Evolutionary conservation across 2,797 vertebrate species (phyloP), one percentile per base, ranked within the genome.

Genomic region (Gobionotothen gibberifrons): DNA sequence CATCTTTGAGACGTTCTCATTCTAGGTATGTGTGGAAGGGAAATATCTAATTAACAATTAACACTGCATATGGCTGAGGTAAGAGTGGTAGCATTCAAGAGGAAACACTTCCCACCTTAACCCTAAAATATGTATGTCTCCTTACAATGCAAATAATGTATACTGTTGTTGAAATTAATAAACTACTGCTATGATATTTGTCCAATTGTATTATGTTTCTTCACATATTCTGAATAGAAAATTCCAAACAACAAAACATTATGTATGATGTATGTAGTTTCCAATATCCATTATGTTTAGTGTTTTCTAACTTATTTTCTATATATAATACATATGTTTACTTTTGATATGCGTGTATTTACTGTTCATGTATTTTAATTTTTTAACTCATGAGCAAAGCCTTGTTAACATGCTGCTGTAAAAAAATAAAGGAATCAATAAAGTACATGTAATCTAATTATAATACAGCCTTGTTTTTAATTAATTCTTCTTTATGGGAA

Each of bases 11-110:
- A 54, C 0, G 42, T 32, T 51, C 29, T n/a, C n/a, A 54, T 44
- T 64, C 12, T 29, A 36, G 32, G 32, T 36, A 36, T 36, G 8
- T 36, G 8, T 36, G 2, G 36, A 9, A 36, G 47, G 43, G 32
- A 62, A 62, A 21, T 57, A 21, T 9, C 56, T 77, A 61, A 72
- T 48, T 60, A 49, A 32, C 0, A 55, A 22, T 42, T 14, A 52
- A 36, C 4, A 39, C 4, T 10, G n/a, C 42, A 29, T 19, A 11
- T 16, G 29, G 61, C 17, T 29, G 16, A 48, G 26, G 26, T 26
- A 26, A 65, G 53, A 56, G 39, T 19, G 6, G 19, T 16, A 58
- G 26, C 29, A 59, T 40, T 26, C 9, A 1, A 32, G 70, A 17
- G 4, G 5, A 9, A 63, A 36, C 11, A 29, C 22, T 43, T 39